Conservation (phyloP, 2,888 invertebrate genomes). For the Drosophila trichaetosa region DNA sequence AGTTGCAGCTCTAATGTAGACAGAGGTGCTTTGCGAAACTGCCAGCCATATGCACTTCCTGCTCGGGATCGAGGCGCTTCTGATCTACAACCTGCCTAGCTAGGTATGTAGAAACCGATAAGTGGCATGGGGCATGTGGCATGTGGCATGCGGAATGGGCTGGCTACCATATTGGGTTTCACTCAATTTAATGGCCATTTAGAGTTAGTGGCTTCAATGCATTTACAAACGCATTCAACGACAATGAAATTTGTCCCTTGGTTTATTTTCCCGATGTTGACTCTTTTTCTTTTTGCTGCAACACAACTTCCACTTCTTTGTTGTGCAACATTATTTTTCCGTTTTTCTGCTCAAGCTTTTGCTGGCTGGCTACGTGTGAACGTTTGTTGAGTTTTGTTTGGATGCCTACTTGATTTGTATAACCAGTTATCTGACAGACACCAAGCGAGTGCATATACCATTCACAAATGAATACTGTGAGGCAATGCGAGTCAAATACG, state of each 20-base stretch:
- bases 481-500: conserved; percentile 55
- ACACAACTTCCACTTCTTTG: conserved; percentile 72
- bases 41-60: conserved; percentile 17
- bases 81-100: conserved; percentile 11
- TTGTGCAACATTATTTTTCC: conserved; percentile 48
- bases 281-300: conserved; percentile 19
- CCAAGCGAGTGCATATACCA: conserved; percentile 17
- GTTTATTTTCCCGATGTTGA: conserved; percentile 45
- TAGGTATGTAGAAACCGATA: neutral
- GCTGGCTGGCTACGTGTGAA: conserved; percentile 53
- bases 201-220: conserved; percentile 14
- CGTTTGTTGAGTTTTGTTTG: conserved; percentile 35
- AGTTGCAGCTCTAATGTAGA: neutral
- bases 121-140: conserved; percentile 13
- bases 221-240: conserved; percentile 16
- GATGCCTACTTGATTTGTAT: conserved; percentile 24
- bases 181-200: conserved; percentile 30
- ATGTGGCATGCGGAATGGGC: neutral
- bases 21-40: neutral
- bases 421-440: conserved; percentile 27
- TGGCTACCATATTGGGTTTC: conserved; percentile 22
- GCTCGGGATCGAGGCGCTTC: conserved; percentile 21
- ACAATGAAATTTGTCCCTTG: conserved; percentile 17
- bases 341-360: conserved; percentile 16
- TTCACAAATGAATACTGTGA: conserved; percentile 27